A percentile compares a stretch with the other conserved stretches of the same genome.
phyloP scores from a whole-genome alignment of 2,797 vertebrate genomes.

The Falco berigora region DNA sequence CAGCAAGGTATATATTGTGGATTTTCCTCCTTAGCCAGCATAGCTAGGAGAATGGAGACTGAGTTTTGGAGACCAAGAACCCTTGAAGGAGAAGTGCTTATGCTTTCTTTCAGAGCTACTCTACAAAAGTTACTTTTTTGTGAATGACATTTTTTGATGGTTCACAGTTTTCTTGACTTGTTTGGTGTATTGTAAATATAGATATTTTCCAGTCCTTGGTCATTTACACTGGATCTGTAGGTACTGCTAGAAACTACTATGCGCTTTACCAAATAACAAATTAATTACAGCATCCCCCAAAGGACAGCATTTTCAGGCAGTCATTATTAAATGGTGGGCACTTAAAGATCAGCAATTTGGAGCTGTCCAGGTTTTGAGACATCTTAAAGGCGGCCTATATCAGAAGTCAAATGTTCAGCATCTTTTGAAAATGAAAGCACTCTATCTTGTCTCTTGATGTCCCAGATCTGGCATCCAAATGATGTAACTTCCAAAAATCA shows the following conservation, averaged over 20 bases:
- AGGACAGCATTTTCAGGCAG: background rate
- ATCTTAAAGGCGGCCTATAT: background rate
- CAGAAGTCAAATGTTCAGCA: background rate
- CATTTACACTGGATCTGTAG: background rate
- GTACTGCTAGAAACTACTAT: background rate
- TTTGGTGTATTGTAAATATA: background rate
- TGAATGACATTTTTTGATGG: background rate
- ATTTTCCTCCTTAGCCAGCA: background rate
- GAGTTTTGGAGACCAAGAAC: background rate
- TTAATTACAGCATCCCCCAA: background rate
- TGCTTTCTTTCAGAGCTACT: slow-evolving; percentile 3
- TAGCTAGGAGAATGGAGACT: background rate
- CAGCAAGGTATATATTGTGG: background rate
- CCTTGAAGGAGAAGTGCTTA: slow-evolving; percentile 53
- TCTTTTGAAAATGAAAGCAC: background rate
- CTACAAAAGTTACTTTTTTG: background rate
- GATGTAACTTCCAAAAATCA: background rate
- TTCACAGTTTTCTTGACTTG: background rate
- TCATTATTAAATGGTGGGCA: background rate
- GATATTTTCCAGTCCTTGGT: background rate
- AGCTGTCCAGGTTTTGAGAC: background rate
- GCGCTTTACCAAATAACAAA: background rate
- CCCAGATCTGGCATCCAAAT: background rate
- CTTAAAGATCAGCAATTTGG: background rate
- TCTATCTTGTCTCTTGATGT: background rate